Conservation (phyloP, 2,797 vertebrate species). For the Leontopithecus rosalia region DNA sequence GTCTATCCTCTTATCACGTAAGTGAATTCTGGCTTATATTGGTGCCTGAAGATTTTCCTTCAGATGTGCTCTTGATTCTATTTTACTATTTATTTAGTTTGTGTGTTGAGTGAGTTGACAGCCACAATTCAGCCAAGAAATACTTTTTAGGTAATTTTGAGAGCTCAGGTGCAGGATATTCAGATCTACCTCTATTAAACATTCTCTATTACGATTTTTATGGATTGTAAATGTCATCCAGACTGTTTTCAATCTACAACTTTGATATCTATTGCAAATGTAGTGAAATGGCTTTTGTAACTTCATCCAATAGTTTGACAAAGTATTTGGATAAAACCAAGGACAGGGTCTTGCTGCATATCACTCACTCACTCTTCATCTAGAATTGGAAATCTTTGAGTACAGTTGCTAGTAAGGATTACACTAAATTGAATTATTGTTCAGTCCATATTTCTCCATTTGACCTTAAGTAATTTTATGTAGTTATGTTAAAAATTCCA, state of each 20-base stretch:
- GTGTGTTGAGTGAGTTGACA: not conserved
- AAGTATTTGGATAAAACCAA: not conserved
- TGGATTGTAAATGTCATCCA: not conserved
- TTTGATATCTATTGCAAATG: not conserved
- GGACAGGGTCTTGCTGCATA: not conserved
- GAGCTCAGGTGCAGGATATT: not conserved
- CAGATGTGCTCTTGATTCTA: not conserved
- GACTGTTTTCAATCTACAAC: not conserved
- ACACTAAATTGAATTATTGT: not conserved
- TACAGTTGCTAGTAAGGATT: not conserved
- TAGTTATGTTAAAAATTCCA: not conserved
- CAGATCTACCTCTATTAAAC: not conserved
- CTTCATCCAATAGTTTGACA: not conserved
- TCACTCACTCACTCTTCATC: not conserved
- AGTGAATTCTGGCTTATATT: not conserved
- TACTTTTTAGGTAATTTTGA: not conserved
- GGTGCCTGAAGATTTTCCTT: conserved; percentile 1
- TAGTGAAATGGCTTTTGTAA: not conserved
- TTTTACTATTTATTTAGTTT: not conserved
- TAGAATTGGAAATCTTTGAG: not conserved
- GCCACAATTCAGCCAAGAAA: not conserved
- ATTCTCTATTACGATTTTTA: not conserved
- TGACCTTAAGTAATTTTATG: not conserved
- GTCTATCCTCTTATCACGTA: not conserved
- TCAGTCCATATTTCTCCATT: not conserved